A percentile compares a stretch with the other conserved stretches of the same genome.
phyloP scores from a whole-genome alignment of 1,140 invertebrate species.

The Carcinoscorpius rotundicauda region DNA sequence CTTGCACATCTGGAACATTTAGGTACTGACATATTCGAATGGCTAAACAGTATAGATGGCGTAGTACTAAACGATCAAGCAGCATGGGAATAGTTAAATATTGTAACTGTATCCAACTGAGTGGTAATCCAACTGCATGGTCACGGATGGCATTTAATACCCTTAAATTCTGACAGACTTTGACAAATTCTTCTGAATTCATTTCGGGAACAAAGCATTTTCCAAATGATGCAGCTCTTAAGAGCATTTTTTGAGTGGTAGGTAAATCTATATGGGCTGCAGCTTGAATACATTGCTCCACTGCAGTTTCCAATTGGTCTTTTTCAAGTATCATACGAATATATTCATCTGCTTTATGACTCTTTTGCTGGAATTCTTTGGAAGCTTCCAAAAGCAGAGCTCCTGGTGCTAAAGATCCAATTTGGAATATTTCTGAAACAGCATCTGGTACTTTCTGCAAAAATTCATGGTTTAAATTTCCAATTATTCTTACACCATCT shows the following conservation, averaged over 20 bases:
- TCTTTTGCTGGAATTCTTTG: conserved; percentile 76
- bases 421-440: conserved; percentile 80
- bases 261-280: conserved; percentile 80
- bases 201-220: conserved; percentile 75
- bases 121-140: conserved; percentile 72
- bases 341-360: conserved; percentile 85
- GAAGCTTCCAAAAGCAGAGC: conserved; percentile 84
- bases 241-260: conserved; percentile 73
- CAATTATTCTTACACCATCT: conserved; percentile 77
- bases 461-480: conserved; percentile 68
- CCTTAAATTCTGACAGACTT: conserved; percentile 72
- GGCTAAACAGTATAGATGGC: conserved; percentile 79
- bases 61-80: conserved; percentile 74
- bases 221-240: conserved; percentile 85
- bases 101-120: conserved; percentile 34
- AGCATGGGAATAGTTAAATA: conserved; percentile 62
- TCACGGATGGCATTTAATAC: conserved; percentile 85
- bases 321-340: conserved; percentile 66
- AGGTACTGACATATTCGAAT: conserved; percentile 81
- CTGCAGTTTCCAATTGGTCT: conserved; percentile 54
- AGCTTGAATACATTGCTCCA: conserved; percentile 80
- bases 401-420: conserved; percentile 81
- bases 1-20: conserved; percentile 65
- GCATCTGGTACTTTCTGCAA: conserved; percentile 54
- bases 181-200: conserved; percentile 68